Conservation (phyloP, 2,888 invertebrate genomes). For the Nomada goodeniana region DNA sequence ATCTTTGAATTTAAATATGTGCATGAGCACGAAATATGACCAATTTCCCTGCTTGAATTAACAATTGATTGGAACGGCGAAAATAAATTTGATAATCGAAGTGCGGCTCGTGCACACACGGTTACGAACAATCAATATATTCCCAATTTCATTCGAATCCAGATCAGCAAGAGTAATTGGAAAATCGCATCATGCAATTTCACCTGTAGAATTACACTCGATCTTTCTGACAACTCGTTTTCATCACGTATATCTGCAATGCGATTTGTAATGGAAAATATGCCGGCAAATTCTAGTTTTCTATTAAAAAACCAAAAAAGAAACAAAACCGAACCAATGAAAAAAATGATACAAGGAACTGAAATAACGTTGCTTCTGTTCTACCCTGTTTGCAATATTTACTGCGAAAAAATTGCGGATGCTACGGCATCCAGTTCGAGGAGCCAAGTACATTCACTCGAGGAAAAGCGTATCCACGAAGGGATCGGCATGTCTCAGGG, state of each 20-base stretch:
- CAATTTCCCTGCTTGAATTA: slow-evolving; percentile 16
- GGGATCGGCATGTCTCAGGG: slow-evolving; percentile 54
- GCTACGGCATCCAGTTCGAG: slow-evolving; percentile 33
- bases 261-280: slow-evolving; percentile 13
- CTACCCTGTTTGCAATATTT: slow-evolving; percentile 22
- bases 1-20: background rate
- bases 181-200: slow-evolving; percentile 64
- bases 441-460: slow-evolving; percentile 50
- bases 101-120: background rate
- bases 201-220: slow-evolving; percentile 36
- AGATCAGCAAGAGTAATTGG: slow-evolving; percentile 54
- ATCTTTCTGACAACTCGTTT: background rate
- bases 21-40: background rate
- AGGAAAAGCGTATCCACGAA: slow-evolving; percentile 38
- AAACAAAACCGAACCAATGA: background rate
- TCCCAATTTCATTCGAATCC: slow-evolving; percentile 48
- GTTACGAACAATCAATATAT: slow-evolving; percentile 43
- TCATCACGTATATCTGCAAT: slow-evolving; percentile 20
- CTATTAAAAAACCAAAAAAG: background rate
- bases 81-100: slow-evolving; percentile 54
- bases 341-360: background rate
- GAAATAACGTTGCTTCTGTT: background rate
- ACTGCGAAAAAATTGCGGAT: slow-evolving; percentile 39
- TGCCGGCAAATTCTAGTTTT: too few species aligned
- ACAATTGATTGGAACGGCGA: slow-evolving; percentile 33